phyloP scores from a whole-genome alignment of 2,797 vertebrate genomes.

The Micromesistius poutassou region DNA sequence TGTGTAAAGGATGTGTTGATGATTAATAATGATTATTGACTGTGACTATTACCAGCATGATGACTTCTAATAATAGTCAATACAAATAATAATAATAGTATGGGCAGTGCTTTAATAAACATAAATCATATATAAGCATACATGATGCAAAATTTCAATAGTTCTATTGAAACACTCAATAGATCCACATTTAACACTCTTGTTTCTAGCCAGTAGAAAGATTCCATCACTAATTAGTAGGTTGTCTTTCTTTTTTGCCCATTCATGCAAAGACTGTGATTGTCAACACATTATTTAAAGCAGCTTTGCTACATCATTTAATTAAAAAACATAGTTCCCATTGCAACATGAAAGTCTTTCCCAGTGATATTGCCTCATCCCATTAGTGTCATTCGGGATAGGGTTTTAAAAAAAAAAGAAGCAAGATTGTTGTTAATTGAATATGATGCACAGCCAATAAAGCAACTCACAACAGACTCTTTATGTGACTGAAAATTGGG shows the following conservation, averaged over 20 bases:
- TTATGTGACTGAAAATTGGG: background rate
- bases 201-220: background rate
- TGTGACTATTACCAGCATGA: background rate
- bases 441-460: conserved; percentile 1
- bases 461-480: background rate
- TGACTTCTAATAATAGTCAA: background rate
- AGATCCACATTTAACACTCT: background rate
- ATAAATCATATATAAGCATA: background rate
- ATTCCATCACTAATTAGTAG: background rate
- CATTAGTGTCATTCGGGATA: background rate
- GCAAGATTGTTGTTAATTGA: background rate
- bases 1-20: background rate
- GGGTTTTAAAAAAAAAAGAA: background rate
- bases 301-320: conserved; percentile 1
- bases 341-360: background rate
- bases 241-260: background rate
- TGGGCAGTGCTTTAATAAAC: background rate
- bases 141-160: background rate
- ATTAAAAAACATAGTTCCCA: background rate
- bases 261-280: background rate
- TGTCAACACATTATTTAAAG: background rate
- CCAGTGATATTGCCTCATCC: background rate
- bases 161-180: background rate
- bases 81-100: background rate
- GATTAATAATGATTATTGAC: background rate